Evolutionary conservation across 2,888 invertebrate species (phyloP).

Genomic region (Diarsia brunnea): DNA sequence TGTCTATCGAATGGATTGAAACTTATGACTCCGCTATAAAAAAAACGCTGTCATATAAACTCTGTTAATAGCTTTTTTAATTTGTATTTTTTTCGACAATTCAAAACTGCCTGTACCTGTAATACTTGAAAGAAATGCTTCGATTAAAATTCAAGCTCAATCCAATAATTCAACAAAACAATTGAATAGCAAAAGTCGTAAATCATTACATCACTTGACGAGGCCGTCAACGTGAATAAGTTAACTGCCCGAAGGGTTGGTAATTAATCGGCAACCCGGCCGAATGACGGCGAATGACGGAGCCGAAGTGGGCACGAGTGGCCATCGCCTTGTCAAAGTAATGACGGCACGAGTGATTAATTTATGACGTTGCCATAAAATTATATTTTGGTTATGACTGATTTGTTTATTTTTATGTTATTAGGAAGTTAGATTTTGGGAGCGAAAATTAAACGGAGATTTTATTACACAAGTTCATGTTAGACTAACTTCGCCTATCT

Average conservation of each 20-base stretch:
- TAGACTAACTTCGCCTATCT: no score
- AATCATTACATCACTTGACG: constrained; percentile 56
- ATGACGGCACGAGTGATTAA: constrained; percentile 39
- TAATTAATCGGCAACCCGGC: constrained; percentile 60
- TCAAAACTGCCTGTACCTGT: no score
- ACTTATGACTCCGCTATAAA: background rate
- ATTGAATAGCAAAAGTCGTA: constrained; percentile 46
- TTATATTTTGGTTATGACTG: constrained; percentile 2
- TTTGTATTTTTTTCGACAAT: no score
- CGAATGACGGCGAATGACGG: constrained; percentile 25
- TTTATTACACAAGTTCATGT: no score
- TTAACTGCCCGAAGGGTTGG: constrained; percentile 50
- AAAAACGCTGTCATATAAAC: background rate
- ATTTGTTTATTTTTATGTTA: background rate
- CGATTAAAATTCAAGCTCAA: constrained; percentile 6
- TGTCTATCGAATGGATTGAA: background rate
- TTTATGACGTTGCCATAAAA: constrained; percentile 15
- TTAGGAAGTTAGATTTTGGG: background rate
- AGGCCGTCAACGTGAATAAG: constrained; percentile 58
- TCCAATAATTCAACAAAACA: constrained; percentile 39
- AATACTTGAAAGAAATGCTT: no score
- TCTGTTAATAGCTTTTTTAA: no score
- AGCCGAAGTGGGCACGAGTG: constrained; percentile 28
- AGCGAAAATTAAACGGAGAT: no score
- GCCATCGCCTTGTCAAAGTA: constrained; percentile 51